Evolutionary conservation across 1,140 invertebrate species (phyloP).

Genomic region (Centruroides vittatus): DNA sequence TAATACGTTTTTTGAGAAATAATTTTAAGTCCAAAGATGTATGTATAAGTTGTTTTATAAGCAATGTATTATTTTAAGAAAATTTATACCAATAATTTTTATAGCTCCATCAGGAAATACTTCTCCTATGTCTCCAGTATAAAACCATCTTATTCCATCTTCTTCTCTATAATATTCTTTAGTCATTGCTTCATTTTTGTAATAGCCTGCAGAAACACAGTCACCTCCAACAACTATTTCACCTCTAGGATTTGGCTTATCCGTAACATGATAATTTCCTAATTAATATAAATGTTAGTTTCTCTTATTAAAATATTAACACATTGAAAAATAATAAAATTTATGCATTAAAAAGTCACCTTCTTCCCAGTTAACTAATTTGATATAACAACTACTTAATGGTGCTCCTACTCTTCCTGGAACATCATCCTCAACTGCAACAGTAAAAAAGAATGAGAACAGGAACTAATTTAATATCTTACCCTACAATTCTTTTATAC

Average conservation of each 20-base stretch:
- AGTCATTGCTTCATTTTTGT: constrained; percentile 37
- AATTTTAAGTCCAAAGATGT: no score
- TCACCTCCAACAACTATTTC: constrained; percentile 40
- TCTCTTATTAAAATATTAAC: background rate
- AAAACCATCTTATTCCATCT: constrained; percentile 34
- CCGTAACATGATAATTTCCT: constrained; percentile 35
- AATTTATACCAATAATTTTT: constrained; percentile 27
- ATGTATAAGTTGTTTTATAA: no score
- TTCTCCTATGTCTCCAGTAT: constrained; percentile 41
- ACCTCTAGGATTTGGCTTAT: constrained; percentile 37
- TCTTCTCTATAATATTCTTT: constrained; percentile 35
- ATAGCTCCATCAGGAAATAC: constrained; percentile 36
- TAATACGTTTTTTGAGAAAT: no score
- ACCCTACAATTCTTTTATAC: no score
- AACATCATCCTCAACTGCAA: constrained; percentile 19
- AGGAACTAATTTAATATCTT: no score
- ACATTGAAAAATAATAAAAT: background rate
- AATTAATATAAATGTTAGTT: background rate
- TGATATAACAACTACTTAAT: constrained; percentile 20
- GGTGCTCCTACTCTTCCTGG: constrained; percentile 24
- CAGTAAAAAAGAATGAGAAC: no score
- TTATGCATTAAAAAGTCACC: constrained; percentile 14
- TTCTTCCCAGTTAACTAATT: constrained; percentile 28
- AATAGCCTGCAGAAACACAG: constrained; percentile 39
- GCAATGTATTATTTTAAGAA: no score